Conservation (phyloP, 2,797 vertebrate species). For the Meriones psammophilus region DNA sequence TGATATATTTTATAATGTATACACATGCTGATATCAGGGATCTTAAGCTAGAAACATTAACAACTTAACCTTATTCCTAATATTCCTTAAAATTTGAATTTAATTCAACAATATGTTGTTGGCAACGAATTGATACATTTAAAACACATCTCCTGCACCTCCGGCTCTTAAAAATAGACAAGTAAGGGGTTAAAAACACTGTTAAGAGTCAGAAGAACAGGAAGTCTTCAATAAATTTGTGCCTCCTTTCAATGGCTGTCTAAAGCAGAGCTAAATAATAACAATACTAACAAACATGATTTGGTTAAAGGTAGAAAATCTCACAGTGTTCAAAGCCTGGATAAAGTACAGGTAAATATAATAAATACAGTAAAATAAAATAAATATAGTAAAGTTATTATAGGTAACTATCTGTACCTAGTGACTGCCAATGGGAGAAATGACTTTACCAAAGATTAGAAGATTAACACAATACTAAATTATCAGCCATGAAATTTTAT, state of each 20-base stretch:
- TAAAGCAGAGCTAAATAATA: not conserved
- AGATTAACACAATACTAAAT: not conserved
- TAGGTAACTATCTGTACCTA: too few relatives aligned
- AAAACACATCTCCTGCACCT: not conserved
- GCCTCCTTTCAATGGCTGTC: not conserved
- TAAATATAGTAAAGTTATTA: too few relatives aligned
- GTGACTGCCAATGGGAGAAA: not conserved
- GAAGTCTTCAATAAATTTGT: not conserved
- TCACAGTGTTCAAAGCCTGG: not conserved
- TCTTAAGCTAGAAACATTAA: not conserved
- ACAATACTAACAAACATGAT: not conserved
- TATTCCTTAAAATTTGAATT: constrained; percentile 15
- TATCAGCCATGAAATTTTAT: not conserved
- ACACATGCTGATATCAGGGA: not conserved
- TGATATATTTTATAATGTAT: not conserved
- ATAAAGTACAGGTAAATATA: not conserved
- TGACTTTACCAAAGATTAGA: not conserved
- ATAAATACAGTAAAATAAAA: too few relatives aligned
- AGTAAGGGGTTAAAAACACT: too few relatives aligned
- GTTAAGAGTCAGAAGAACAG: not conserved
- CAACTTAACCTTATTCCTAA: constrained; percentile 23
- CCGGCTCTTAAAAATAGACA: not conserved
- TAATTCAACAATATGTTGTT: not conserved
- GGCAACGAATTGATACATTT: not conserved
- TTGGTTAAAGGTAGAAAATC: not conserved